These are phyloP conservation scores for Hylia prasina DNA, from an alignment of 2,113 vertebrate genomes.

Conservation along the genomic window DNA sequence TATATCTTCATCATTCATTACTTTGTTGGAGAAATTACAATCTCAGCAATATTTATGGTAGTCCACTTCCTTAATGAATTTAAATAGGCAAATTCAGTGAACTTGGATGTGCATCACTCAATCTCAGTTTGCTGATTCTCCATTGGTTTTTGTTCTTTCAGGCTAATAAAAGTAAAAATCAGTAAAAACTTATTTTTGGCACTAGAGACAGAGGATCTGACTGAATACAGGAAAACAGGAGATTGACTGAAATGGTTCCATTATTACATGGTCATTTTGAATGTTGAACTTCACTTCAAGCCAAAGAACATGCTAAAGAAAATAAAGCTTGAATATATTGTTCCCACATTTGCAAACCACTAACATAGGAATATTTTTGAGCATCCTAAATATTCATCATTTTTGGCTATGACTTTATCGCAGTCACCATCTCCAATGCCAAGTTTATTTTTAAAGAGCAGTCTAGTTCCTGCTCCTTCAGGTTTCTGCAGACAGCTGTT, in stretches of 20 bases:
- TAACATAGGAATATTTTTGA: constrained; percentile 53
- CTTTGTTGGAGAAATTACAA: neutral
- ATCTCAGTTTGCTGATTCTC: neutral
- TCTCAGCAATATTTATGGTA: neutral
- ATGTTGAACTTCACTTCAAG: constrained; percentile 37
- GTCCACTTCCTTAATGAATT: neutral
- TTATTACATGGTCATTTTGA: constrained; percentile 53
- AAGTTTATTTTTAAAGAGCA: constrained; percentile 68
- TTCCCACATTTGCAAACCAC: constrained; percentile 70
- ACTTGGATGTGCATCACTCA: neutral
- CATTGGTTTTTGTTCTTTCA: neutral
- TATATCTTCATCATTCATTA: neutral
- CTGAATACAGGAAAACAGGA: constrained; percentile 26
- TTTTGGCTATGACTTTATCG: constrained; percentile 61
- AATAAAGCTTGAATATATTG: constrained; percentile 62
- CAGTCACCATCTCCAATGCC: constrained; percentile 53
- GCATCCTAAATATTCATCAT: constrained; percentile 56
- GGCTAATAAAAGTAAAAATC: constrained; percentile 11
- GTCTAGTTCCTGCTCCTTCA: constrained; percentile 57
- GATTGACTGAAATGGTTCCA: constrained; percentile 23
- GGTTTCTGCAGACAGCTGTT: constrained; percentile 56
- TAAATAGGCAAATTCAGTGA: neutral
- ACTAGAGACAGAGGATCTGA: neutral
- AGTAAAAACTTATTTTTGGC: constrained; percentile 49
- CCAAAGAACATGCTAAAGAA: constrained; percentile 60